phyloP scores from a whole-genome alignment of 1,140 invertebrate species.

The Holotrichia oblita region DNA sequence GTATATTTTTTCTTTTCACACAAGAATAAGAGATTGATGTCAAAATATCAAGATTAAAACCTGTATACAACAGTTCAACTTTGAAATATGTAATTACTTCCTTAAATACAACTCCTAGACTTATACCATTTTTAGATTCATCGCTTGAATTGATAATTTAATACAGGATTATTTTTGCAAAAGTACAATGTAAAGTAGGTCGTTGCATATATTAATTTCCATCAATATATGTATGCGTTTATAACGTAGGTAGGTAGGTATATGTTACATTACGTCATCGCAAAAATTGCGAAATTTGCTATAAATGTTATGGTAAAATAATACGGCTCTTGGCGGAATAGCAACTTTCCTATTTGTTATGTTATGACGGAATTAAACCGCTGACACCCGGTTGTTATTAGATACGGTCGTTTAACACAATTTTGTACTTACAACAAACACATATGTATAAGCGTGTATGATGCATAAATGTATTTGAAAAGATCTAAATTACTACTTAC shows the following conservation, averaged over 20 bases:
- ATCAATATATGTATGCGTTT: not conserved
- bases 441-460: too few relatives aligned
- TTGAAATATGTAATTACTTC: too few relatives aligned
- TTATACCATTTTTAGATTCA: too few relatives aligned
- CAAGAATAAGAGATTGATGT: too few relatives aligned
- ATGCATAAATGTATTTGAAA: too few relatives aligned
- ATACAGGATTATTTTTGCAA: not conserved
- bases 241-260: not conserved
- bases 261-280: slow-evolving; percentile 9
- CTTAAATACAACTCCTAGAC: too few relatives aligned
- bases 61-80: too few relatives aligned
- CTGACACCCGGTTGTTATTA: not conserved
- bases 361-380: not conserved
- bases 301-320: slow-evolving; percentile 35
- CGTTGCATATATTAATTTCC: not conserved
- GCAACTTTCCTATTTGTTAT: slow-evolving; percentile 9
- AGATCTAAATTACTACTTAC: slow-evolving; percentile 63
- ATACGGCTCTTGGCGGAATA: not conserved
- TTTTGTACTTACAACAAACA: too few relatives aligned
- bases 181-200: not conserved
- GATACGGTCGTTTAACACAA: too few relatives aligned
- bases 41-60: too few relatives aligned
- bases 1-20: too few relatives aligned
- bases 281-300: slow-evolving; percentile 8
- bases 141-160: too few relatives aligned